These are phyloP conservation scores for Datnioides undecimradiatus DNA, from an alignment of 2,113 vertebrate species.

Conservation along the genomic window DNA sequence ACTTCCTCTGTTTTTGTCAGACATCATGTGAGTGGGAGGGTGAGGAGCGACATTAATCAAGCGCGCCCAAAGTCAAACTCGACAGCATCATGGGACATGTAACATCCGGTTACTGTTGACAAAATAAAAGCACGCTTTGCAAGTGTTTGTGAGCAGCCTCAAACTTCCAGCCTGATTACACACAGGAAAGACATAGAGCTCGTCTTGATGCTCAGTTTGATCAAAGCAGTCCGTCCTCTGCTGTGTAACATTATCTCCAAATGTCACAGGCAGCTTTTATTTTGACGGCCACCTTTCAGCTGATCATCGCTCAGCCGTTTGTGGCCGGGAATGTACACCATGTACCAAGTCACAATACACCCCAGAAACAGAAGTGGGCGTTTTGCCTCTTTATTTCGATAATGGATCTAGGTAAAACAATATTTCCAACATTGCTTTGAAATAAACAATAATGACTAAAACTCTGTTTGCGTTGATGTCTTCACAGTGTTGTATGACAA, in stretches of 20 bases:
- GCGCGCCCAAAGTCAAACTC: neutral
- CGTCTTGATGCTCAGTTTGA: neutral
- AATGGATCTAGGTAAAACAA: no score
- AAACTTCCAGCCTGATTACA: no score
- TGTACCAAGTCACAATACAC: neutral
- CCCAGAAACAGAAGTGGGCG: no score
- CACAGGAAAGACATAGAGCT: no score
- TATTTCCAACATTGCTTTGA: no score
- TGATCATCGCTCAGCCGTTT: neutral
- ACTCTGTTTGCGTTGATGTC: no score
- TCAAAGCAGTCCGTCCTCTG: neutral
- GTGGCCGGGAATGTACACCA: neutral
- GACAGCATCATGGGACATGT: neutral
- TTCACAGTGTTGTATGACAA: no score
- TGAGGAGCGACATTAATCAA: neutral
- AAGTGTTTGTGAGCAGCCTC: neutral
- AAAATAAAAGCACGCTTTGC: constrained; percentile 4
- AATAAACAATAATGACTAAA: no score
- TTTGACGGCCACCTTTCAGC: constrained; percentile 12
- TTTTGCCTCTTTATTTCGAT: no score
- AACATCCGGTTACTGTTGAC: constrained; percentile 9
- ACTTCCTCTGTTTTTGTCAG: neutral
- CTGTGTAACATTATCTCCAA: neutral
- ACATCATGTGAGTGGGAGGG: neutral
- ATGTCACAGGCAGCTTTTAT: neutral